Base-by-base conservation (phyloP, 2,888 invertebrate genomes). In the Agrypnus murinus region DNA sequence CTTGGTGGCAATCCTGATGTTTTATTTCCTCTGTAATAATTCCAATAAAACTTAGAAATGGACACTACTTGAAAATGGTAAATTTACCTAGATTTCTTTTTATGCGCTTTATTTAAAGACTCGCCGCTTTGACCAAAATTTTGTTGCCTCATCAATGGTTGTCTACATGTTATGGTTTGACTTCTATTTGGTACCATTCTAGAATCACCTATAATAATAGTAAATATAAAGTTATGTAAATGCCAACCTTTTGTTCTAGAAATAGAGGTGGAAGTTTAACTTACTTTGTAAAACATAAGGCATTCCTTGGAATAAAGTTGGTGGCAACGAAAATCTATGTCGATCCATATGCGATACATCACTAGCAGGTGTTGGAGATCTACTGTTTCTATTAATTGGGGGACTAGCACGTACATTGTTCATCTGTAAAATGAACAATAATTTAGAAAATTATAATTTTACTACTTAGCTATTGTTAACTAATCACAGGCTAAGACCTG, bases 321-420 rank as follows among this genome's bases (percentile, higher is more conserved):
- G 81, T 6, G 83, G 82, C 66, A 84, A 60, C 1, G 81, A 63
- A 74, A 82, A 82, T 69, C 84, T 77, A 69, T 82, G 83, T 55
- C 81, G 80, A 57, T 84, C 83, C 50, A 80, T 81, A 76, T 79
- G 80, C 8, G 80, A 70, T 55, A 80, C 77, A 60, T 84, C 85
- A 71, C 80, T 78, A 32, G 82, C 84, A 15, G 86, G 86, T 32
- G 86, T 86, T 6, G 86, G 85, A 36, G 86, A 86, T 72, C 85
- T 78, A 76, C 85, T 86, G 65, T 80, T 83, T 75, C 83, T 80
- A 32, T 80, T 77, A 6, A 67, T 67, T 36, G 69, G 70, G 50
- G 73, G 67, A 65, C 79, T 79, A 64, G 77, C 75, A 65, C 74
- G 73, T 59, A 78, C 72, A 69, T 77, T 80, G 43, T 63, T 78